These are phyloP conservation scores for Caenorhabditis doughertyi DNA, from an alignment of 2,888 invertebrate species.

Conservation along the genomic window DNA sequence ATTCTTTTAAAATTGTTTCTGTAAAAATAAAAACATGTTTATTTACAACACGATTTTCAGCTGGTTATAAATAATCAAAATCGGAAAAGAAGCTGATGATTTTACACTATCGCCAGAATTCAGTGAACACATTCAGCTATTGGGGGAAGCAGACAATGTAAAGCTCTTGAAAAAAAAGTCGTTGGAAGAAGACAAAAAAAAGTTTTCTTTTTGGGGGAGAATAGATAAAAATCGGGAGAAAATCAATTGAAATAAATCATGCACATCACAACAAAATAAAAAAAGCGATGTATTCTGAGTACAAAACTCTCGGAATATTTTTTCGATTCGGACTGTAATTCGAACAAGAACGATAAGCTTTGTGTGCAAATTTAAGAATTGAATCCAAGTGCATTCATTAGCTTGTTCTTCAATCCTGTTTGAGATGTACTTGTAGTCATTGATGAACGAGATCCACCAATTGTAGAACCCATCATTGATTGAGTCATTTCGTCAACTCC, in stretches of 20 bases:
- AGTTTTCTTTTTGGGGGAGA: not conserved
- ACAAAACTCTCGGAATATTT: not conserved
- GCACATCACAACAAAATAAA: constrained; percentile 37
- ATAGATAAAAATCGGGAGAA: not conserved
- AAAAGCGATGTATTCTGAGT: constrained; percentile 12
- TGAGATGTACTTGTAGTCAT: constrained; percentile 72
- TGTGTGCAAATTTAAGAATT: constrained; percentile 34
- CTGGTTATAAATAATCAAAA: constrained; percentile 26
- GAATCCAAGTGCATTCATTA: constrained; percentile 71
- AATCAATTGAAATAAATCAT: constrained; percentile 30
- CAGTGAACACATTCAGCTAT: constrained; percentile 8
- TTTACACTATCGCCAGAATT: not conserved
- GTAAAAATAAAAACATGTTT: constrained; percentile 21
- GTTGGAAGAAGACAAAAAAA: not conserved
- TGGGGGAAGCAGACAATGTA: constrained; percentile 33
- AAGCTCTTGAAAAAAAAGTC: constrained; percentile 32
- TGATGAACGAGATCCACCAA: constrained; percentile 46
- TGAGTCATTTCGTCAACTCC: constrained; percentile 63
- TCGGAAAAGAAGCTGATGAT: constrained; percentile 6
- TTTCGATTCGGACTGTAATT: not conserved
- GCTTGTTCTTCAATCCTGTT: constrained; percentile 70
- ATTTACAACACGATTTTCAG: constrained; percentile 24
- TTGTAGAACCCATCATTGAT: constrained; percentile 67
- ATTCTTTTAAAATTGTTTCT: not conserved
- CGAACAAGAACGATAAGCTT: constrained; percentile 20